These are phyloP conservation scores for Xanthia icteritia DNA, from an alignment of 2,888 invertebrate genomes.

Conservation along the genomic window DNA sequence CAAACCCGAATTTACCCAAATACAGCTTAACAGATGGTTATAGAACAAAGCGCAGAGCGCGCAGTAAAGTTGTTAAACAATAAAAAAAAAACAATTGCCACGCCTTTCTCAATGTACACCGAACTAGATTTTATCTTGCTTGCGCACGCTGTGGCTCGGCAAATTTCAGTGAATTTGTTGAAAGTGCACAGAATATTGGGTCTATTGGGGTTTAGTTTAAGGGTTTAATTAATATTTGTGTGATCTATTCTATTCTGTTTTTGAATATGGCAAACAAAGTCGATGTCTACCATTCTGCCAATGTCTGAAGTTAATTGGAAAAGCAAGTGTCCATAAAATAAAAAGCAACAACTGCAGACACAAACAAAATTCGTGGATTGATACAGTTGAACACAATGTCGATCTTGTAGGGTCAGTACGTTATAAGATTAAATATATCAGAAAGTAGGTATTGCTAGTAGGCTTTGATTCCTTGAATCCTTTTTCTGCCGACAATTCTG, in stretches of 20 bases:
- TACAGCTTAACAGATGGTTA: neutral
- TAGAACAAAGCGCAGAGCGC: constrained; percentile 23
- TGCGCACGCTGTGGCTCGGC: neutral
- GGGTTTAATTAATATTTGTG: neutral
- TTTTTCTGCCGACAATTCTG: neutral
- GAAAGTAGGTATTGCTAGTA: too few relatives aligned
- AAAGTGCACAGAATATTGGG: constrained; percentile 7
- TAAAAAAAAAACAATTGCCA: constrained; percentile 28
- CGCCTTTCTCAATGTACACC: constrained; percentile 4
- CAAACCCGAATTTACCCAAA: constrained; percentile 2
- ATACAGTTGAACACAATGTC: too few relatives aligned
- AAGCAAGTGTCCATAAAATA: neutral
- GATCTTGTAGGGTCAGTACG: too few relatives aligned
- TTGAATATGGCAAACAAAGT: neutral
- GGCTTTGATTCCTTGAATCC: neutral
- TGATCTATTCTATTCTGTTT: neutral
- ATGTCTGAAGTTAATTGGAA: neutral
- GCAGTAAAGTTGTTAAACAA: constrained; percentile 6
- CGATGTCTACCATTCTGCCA: neutral
- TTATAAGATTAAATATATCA: too few relatives aligned
- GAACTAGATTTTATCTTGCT: constrained; percentile 23
- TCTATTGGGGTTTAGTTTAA: constrained; percentile 6
- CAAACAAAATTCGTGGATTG: neutral
- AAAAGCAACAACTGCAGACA: neutral
- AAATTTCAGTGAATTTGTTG: constrained; percentile 14